These are phyloP conservation scores for Sialis lutaria DNA, from an alignment of 2,888 invertebrate species.

Conservation along the genomic window DNA sequence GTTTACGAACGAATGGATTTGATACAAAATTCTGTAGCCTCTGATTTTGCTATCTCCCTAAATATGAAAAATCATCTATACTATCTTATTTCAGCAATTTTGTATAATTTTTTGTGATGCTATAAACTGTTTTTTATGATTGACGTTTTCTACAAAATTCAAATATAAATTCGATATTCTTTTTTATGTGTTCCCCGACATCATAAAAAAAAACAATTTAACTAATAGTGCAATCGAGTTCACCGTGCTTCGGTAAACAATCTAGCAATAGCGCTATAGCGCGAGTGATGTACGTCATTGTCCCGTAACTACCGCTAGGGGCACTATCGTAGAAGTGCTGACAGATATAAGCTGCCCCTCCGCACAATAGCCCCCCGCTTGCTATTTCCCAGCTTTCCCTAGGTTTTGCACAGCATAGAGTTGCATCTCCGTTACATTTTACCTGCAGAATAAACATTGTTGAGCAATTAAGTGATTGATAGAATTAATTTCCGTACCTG, in stretches of 20 bases:
- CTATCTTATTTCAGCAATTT: no score
- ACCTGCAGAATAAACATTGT: conserved; percentile 31
- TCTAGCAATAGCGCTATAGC: conserved; percentile 61
- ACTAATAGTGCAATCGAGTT: conserved; percentile 65
- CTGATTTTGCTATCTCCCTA: no score
- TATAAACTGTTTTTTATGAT: no score
- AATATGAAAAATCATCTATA: no score
- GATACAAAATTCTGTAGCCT: no score
- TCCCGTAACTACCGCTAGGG: conserved; percentile 92
- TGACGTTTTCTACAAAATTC: no score
- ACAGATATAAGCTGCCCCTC: conserved; percentile 89
- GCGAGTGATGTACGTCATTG: conserved; percentile 90
- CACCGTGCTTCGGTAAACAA: conserved; percentile 56
- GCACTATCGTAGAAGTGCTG: conserved; percentile 97
- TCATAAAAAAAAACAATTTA: conserved; percentile 20
- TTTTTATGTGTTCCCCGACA: not conserved
- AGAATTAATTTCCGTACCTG: conserved; percentile 43
- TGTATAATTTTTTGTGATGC: no score
- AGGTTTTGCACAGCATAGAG: conserved; percentile 78
- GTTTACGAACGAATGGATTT: no score
- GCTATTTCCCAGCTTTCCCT: conserved; percentile 39
- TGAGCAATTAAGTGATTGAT: conserved; percentile 1
- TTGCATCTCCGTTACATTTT: conserved; percentile 78
- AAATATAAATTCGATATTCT: no score
- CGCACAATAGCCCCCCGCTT: conserved; percentile 57